Conservation (phyloP, 2,797 vertebrate species). For the Euthynnus affinis region DNA sequence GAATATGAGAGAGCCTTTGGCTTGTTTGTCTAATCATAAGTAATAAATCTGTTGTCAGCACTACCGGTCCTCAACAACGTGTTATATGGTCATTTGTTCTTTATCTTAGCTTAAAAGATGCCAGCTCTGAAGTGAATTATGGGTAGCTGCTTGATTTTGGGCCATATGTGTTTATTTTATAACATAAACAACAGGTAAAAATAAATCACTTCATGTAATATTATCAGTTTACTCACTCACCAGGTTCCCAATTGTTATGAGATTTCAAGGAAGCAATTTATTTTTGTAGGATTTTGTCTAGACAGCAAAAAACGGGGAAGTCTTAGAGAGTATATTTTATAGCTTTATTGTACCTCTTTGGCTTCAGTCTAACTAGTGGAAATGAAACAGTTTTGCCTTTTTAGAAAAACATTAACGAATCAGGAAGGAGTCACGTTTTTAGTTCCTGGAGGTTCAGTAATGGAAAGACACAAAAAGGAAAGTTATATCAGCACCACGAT, state of each 20-base stretch:
- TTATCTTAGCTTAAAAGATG: neutral
- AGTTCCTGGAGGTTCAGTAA: neutral
- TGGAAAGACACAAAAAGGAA: neutral
- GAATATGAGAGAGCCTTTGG: neutral
- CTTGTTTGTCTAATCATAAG: constrained; percentile 3
- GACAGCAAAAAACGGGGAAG: neutral
- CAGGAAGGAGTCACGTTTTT: neutral
- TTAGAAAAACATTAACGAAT: neutral
- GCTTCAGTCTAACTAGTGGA: neutral
- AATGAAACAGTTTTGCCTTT: neutral
- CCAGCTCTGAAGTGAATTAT: neutral
- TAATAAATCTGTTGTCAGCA: neutral
- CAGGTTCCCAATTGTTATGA: neutral
- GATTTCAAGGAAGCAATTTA: neutral
- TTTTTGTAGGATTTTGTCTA: neutral
- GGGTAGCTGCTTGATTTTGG: neutral
- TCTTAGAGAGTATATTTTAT: neutral
- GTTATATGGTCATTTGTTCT: neutral
- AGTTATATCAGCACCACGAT: neutral
- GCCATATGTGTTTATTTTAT: neutral
- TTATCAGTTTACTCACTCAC: neutral
- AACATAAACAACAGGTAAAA: neutral
- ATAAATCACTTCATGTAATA: neutral
- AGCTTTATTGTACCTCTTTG: neutral
- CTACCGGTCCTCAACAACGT: neutral